These are phyloP conservation scores for Pseudomyrmex cubaensis DNA, from an alignment of 1,140 invertebrate species.

Conservation along the genomic window DNA sequence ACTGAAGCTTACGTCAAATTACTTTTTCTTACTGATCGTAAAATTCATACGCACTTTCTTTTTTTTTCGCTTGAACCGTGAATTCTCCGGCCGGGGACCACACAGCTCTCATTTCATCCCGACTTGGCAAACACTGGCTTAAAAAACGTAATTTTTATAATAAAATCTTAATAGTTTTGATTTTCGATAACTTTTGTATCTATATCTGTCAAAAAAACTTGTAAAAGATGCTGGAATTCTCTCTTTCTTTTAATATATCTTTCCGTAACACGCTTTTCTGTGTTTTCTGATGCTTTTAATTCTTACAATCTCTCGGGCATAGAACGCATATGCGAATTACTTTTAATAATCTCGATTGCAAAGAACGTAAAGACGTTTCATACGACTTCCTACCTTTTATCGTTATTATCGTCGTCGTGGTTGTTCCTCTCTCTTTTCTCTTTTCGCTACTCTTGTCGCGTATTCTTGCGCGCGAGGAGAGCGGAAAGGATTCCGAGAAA, in stretches of 20 bases:
- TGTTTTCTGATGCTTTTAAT: slow-evolving; percentile 16
- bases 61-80: too few species aligned
- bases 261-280: slow-evolving; percentile 1
- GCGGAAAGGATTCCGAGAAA: slow-evolving; percentile 15
- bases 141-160: too few species aligned
- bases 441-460: background rate
- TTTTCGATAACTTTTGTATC: background rate
- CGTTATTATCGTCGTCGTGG: background rate
- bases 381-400: slow-evolving; percentile 33
- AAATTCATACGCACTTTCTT: too few species aligned
- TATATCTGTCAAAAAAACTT: slow-evolving; percentile 31
- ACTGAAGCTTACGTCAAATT: background rate
- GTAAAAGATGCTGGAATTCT: too few species aligned
- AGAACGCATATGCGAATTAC: slow-evolving; percentile 36
- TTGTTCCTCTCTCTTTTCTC: background rate
- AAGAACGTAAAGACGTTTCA: slow-evolving; percentile 26
- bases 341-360: slow-evolving; percentile 49
- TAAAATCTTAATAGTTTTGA: background rate
- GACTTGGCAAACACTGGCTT: too few species aligned
- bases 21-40: too few species aligned
- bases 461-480: slow-evolving; percentile 16
- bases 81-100: too few species aligned
- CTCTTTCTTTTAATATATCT: background rate
- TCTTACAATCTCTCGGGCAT: slow-evolving; percentile 23
- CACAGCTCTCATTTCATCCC: too few species aligned